Percentiles rank a stretch among this genome's conserved stretches.
phyloP scores from a whole-genome alignment of 2,888 invertebrate species.

The Gandaritis pyraliata region DNA sequence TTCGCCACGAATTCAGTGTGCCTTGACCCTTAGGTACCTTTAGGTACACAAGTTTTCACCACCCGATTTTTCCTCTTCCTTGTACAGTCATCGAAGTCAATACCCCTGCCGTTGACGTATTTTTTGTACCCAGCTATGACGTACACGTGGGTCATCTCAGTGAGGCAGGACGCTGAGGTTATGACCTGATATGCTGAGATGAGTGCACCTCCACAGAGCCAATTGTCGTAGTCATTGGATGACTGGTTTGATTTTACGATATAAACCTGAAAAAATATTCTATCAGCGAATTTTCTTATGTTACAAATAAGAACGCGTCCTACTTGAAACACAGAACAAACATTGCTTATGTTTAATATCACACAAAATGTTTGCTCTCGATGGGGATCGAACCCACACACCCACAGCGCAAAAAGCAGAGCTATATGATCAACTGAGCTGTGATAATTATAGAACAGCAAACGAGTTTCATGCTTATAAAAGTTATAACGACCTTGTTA shows the following conservation, averaged over 20 bases:
- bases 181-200: slow-evolving; percentile 18
- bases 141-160: slow-evolving; percentile 40
- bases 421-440: too few species aligned
- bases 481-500: too few species aligned
- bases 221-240: slow-evolving; percentile 7
- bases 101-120: slow-evolving; percentile 34
- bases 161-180: slow-evolving; percentile 45
- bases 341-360: too few species aligned
- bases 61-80: slow-evolving; percentile 40
- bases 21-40: slow-evolving; percentile 38
- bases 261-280: slow-evolving; percentile 23
- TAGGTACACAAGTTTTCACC: slow-evolving; percentile 47
- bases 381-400: too few species aligned
- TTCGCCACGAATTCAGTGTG: too few species aligned
- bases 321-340: too few species aligned
- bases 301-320: too few species aligned
- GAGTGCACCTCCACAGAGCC: slow-evolving; percentile 32
- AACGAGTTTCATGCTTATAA: too few species aligned
- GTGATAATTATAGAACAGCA: too few species aligned
- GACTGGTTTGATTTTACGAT: slow-evolving; percentile 24
- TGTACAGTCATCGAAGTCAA: slow-evolving; percentile 41
- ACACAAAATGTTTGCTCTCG: too few species aligned
- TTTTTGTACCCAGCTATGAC: slow-evolving; percentile 47
- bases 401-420: too few species aligned
- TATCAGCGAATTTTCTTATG: too few species aligned